A percentile compares a stretch with the other conserved stretches of the same genome.
These are phyloP conservation scores for Dasyurus viverrinus DNA, from an alignment of 2,113 vertebrate genomes.

Conservation along the genomic window DNA sequence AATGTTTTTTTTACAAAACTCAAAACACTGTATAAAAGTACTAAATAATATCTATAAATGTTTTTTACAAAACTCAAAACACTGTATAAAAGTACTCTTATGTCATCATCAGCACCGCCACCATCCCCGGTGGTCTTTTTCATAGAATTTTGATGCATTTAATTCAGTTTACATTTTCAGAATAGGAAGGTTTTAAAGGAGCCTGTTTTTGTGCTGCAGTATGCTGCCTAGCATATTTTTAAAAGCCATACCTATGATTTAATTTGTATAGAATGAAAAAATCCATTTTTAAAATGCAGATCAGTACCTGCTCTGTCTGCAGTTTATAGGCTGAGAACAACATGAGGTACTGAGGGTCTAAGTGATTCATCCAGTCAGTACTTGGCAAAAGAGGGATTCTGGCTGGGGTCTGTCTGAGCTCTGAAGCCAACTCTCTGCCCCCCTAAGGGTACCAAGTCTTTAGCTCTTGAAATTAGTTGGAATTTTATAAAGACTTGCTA, in stretches of 20 bases:
- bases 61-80: not conserved
- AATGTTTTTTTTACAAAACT: conserved; percentile 5
- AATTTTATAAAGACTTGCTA: not conserved
- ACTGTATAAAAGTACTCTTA: not conserved
- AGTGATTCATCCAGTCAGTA: not conserved
- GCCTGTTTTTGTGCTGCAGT: not conserved
- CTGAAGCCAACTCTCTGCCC: not conserved
- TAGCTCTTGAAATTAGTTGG: not conserved
- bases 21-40: not conserved
- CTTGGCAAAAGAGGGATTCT: not conserved
- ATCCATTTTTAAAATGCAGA: not conserved
- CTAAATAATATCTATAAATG: conserved; percentile 27
- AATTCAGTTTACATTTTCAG: conserved; percentile 31
- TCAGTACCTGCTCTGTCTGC: not conserved
- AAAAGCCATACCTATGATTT: not conserved
- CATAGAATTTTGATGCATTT: not conserved
- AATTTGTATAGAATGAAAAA: not conserved
- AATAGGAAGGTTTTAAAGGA: not conserved
- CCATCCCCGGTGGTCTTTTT: not conserved
- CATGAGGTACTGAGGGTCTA: not conserved
- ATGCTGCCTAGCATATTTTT: not conserved
- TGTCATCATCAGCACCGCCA: not conserved
- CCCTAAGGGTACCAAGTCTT: no score
- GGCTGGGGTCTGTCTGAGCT: not conserved
- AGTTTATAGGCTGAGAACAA: not conserved